Percentiles rank a stretch among this genome's conserved stretches.
phyloP scores from a whole-genome alignment of 2,888 invertebrate genomes.

The Agrochola macilenta region DNA sequence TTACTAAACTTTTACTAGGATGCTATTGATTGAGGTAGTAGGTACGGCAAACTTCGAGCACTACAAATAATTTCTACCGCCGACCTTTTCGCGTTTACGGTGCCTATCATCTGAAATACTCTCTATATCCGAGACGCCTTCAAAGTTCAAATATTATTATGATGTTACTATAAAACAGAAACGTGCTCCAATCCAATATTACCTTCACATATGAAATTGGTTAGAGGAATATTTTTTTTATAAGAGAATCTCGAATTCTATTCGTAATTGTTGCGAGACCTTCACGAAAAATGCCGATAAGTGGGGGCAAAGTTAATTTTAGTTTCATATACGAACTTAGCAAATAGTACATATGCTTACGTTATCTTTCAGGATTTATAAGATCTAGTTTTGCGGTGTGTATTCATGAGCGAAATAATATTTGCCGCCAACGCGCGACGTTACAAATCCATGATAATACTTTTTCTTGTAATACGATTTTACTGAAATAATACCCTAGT shows the following conservation, averaged over 20 bases:
- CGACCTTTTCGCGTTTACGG: background rate
- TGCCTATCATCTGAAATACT: conserved; percentile 14
- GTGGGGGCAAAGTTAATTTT: background rate
- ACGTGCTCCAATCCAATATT: conserved; percentile 38
- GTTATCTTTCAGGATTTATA: conserved; percentile 20
- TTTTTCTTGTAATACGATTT: background rate
- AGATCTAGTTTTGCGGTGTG: conserved; percentile 11
- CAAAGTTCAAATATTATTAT: conserved; percentile 24
- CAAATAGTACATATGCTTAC: background rate
- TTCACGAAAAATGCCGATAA: conserved; percentile 14
- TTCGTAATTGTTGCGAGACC: background rate
- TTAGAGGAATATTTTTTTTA: conserved; percentile 26
- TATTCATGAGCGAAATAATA: conserved; percentile 15
- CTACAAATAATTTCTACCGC: background rate
- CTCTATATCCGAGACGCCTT: conserved; percentile 14
- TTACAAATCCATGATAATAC: background rate
- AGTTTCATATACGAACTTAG: background rate
- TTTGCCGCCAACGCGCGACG: background rate
- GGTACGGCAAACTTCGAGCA: conserved; percentile 3
- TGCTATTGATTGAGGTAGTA: background rate
- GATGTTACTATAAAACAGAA: conserved; percentile 50
- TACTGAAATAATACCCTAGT: background rate
- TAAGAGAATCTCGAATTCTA: conserved; percentile 1
- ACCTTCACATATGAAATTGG: conserved; percentile 32
- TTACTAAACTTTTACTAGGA: background rate